phyloP scores from a whole-genome alignment of 2,797 vertebrate species.

The Tapirus indicus region DNA sequence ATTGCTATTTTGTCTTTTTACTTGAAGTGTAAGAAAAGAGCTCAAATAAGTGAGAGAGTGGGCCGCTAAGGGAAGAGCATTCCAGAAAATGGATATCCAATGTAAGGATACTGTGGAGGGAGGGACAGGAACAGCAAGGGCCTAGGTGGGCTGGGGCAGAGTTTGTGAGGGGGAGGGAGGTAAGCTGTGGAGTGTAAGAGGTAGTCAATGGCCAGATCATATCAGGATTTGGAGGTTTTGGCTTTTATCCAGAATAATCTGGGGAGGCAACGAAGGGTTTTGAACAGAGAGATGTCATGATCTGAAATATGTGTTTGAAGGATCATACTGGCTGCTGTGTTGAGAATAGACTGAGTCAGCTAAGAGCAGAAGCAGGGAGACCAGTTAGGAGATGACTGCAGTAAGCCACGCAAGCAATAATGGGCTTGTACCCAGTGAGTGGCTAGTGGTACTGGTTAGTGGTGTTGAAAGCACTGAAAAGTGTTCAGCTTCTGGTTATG shows the following conservation, averaged over 20 bases:
- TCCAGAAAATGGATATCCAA: background rate
- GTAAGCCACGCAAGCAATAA: background rate
- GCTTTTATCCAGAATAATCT: background rate
- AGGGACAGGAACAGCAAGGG: background rate
- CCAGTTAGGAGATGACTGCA: background rate
- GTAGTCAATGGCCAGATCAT: background rate
- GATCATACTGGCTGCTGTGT: background rate
- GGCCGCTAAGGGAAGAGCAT: background rate
- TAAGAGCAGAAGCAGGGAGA: background rate
- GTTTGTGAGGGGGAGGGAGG: background rate
- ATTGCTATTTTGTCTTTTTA: background rate
- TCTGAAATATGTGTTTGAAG: background rate
- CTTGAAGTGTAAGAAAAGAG: background rate
- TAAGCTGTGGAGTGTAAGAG: background rate
- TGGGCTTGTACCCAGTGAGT: background rate
- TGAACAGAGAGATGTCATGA: constrained; percentile 9
- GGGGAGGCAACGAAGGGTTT: background rate
- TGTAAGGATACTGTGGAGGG: background rate
- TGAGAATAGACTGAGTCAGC: background rate
- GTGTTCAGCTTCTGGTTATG: background rate
- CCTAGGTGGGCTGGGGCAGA: background rate
- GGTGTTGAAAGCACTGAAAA: background rate
- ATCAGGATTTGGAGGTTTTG: background rate
- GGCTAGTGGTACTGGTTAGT: background rate
- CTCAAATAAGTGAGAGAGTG: background rate